Evolutionary conservation across 2,888 invertebrate genomes (phyloP).

Genomic region (Phalera bucephala): DNA sequence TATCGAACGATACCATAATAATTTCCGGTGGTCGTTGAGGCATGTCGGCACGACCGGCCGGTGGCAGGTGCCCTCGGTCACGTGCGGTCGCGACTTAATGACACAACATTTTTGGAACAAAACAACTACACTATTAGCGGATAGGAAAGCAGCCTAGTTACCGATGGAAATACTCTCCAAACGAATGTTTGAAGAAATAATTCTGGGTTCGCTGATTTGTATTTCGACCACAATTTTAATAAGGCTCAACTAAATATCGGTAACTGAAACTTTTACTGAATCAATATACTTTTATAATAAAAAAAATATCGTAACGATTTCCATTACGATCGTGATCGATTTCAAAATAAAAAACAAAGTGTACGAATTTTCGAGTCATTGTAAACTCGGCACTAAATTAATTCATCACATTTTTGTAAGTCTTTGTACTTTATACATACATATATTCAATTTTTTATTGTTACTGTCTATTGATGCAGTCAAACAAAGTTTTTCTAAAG

Average conservation of each 20-base stretch:
- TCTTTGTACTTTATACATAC: too few relatives aligned
- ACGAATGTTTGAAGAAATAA: too few relatives aligned
- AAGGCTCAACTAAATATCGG: slow-evolving; percentile 23
- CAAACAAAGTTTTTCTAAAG: too few relatives aligned
- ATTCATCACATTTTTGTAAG: too few relatives aligned
- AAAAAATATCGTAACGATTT: too few relatives aligned
- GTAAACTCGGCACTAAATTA: too few relatives aligned
- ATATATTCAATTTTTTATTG: too few relatives aligned
- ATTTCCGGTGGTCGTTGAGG: slow-evolving; percentile 35
- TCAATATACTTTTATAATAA: too few relatives aligned
- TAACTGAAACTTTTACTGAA: slow-evolving; percentile 30
- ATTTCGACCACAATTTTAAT: slow-evolving; percentile 25
- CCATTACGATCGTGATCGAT: too few relatives aligned
- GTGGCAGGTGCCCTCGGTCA: slow-evolving; percentile 62
- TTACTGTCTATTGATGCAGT: too few relatives aligned
- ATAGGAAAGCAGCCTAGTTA: slow-evolving; percentile 36
- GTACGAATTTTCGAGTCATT: too few relatives aligned
- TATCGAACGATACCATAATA: slow-evolving; percentile 33
- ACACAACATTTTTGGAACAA: slow-evolving; percentile 46
- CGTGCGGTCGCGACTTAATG: slow-evolving; percentile 53
- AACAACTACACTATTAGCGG: slow-evolving; percentile 31
- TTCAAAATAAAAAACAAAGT: too few relatives aligned
- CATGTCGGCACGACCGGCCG: slow-evolving; percentile 51
- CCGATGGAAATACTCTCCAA: slow-evolving; percentile 28
- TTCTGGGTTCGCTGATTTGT: slow-evolving; percentile 22